Evolutionary conservation across 2,888 invertebrate genomes (phyloP).

Genomic region (Melanchra persicariae): DNA sequence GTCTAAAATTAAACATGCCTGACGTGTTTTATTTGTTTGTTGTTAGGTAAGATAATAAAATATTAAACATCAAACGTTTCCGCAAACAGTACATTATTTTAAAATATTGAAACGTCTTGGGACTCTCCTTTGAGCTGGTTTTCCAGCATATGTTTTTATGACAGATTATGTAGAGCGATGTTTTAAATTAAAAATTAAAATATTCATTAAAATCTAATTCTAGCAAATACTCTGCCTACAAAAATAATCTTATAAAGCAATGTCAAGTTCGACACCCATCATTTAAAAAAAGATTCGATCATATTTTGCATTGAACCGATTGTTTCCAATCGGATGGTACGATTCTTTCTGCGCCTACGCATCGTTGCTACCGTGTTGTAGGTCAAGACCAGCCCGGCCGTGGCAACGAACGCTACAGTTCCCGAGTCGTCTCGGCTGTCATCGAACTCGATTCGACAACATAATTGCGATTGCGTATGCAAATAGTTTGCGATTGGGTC

Average conservation of each 20-base stretch:
- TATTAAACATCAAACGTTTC: background rate
- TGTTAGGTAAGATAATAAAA: background rate
- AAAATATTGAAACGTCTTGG: background rate
- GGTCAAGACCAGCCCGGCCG: slow-evolving; percentile 82
- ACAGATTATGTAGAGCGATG: background rate
- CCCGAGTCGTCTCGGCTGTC: slow-evolving; percentile 68
- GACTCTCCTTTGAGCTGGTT: background rate
- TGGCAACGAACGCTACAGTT: slow-evolving; percentile 77
- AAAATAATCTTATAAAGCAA: slow-evolving; percentile 37
- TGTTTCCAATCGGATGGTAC: slow-evolving; percentile 62
- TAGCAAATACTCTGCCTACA: background rate
- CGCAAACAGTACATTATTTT: slow-evolving; percentile 11
- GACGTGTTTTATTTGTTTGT: background rate
- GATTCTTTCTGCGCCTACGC: slow-evolving; percentile 68
- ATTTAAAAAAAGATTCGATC: slow-evolving; percentile 38
- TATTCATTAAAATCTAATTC: background rate
- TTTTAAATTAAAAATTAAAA: background rate
- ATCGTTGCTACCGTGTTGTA: slow-evolving; percentile 71
- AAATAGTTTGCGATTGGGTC: slow-evolving; percentile 12
- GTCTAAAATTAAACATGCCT: background rate
- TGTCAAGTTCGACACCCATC: slow-evolving; percentile 19
- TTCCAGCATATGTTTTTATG: background rate
- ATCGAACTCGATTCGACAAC: slow-evolving; percentile 74
- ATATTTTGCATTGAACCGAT: slow-evolving; percentile 59
- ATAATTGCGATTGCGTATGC: slow-evolving; percentile 56